Evolutionary conservation across 2,113 vertebrate species (phyloP).

Genomic region (Tenebrosternarchus preto): DNA sequence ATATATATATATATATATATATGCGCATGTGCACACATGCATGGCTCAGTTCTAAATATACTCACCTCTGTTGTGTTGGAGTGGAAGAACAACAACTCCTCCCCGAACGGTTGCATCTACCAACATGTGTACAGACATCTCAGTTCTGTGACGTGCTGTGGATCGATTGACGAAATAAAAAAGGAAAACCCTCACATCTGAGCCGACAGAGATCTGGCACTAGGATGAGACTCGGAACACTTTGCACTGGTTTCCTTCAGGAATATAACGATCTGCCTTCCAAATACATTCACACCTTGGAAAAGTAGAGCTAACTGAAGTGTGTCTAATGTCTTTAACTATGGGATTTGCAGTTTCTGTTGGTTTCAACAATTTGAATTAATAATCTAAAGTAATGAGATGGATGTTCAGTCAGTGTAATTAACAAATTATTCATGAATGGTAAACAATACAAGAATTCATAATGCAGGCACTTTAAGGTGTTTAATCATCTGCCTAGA

Average conservation of each 20-base stretch:
- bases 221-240: background rate
- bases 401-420: background rate
- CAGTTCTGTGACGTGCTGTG: too few relatives aligned
- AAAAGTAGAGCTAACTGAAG: slow-evolving; percentile 1
- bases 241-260: background rate
- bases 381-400: slow-evolving; percentile 38
- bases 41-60: too few relatives aligned
- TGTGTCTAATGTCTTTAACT: slow-evolving; percentile 30
- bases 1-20: too few relatives aligned
- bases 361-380: slow-evolving; percentile 28
- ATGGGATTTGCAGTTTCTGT: background rate
- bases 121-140: too few relatives aligned
- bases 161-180: too few relatives aligned
- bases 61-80: too few relatives aligned
- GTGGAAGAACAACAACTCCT: too few relatives aligned
- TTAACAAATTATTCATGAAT: slow-evolving; percentile 21
- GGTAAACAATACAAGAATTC: background rate
- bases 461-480: background rate
- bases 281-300: background rate
- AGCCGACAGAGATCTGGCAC: background rate
- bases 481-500: slow-evolving; percentile 24
- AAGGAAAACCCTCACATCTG: background rate
- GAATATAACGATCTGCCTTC: background rate
- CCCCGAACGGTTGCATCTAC: too few relatives aligned
- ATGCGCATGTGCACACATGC: too few relatives aligned